Evolutionary conservation across 92 coral and sea anemone species (phyloP), one percentile per base, ranked within the genome.

Genomic region (Galaxea fascicularis): DNA sequence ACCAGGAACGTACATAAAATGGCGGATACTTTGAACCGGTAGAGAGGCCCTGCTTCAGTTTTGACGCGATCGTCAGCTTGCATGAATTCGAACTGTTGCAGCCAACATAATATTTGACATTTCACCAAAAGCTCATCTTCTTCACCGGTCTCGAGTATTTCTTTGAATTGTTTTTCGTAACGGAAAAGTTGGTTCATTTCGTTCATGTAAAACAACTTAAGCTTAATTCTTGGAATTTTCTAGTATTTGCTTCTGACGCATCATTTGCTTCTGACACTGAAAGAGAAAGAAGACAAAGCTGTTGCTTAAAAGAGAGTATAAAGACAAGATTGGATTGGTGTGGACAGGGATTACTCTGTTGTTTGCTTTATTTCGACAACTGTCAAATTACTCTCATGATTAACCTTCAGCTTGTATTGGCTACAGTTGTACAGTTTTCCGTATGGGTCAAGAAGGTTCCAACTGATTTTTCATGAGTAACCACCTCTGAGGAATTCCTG

Each of bases 1-100:
- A 91, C 92, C 85, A 84, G 90, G 91, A 79, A 71, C 79, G 89
- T 91, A 79, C 81, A 84, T 90, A 91, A 91, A 75, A 91, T 91
- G 94, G 94, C 94, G 92, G 94, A 84, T 57, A 51, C 65, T 72
- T 75, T 58, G 86, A 69, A 86, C 89, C 89, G 69, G 83, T 16
- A 39, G 62, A 44, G 65, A 63, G 28, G 21, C 51, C 49, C 15
- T 31, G 20, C 41, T 10, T 57, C 29, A 57, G 2, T 75, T 56
- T 56, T 16, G 17, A 39, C 68, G 28, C 7, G 65, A 27, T 24
- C 17, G 26, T 18, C 1, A 13, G 18, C 39, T 76, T 30, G 54
- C 71, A 12, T 16, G n/a, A 35, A 21, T 59, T n/a, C 4, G 21
- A 76, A 22, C 35, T 44, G 18, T 30, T 22, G 12, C 35, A 63